Percentiles rank a stretch among this genome's conserved stretches.
These are phyloP conservation scores for Rhea pennata DNA, from an alignment of 2,113 vertebrate genomes.

Conservation along the genomic window DNA sequence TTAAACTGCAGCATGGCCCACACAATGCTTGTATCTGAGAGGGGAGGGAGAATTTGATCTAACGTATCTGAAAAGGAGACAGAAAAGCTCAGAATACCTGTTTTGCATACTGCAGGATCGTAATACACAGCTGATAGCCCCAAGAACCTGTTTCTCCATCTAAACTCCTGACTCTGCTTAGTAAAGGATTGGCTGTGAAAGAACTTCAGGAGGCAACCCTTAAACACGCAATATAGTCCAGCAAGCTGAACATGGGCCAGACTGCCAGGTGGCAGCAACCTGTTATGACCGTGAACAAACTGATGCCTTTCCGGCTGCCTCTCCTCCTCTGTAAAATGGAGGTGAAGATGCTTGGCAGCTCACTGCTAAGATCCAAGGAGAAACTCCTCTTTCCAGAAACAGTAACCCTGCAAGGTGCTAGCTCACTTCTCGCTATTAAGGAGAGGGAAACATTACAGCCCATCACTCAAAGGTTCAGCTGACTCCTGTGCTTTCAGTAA, in stretches of 20 bases:
- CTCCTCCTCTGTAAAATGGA: conserved; percentile 6
- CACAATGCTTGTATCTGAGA: not conserved
- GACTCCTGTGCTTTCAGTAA: not conserved
- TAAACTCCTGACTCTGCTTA: not conserved
- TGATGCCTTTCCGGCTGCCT: conserved; percentile 17
- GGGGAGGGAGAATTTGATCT: not conserved
- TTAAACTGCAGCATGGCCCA: not conserved
- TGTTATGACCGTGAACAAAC: not conserved
- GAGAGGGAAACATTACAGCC: not conserved
- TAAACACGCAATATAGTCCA: not conserved
- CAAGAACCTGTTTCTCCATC: not conserved
- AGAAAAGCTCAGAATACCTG: not conserved
- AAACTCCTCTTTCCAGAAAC: conserved; percentile 7
- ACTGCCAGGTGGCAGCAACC: not conserved
- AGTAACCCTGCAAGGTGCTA: not conserved
- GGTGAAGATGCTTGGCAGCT: not conserved
- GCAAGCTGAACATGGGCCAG: not conserved
- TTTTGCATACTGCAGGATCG: not conserved
- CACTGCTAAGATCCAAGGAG: not conserved
- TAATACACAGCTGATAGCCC: not conserved
- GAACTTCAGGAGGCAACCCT: not conserved
- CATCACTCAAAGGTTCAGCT: not conserved
- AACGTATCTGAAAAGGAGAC: not conserved
- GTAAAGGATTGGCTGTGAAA: not conserved
- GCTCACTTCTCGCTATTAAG: not conserved